Evolutionary conservation across 2,888 invertebrate species (phyloP).

Genomic region (Heliconius charithonia): DNA sequence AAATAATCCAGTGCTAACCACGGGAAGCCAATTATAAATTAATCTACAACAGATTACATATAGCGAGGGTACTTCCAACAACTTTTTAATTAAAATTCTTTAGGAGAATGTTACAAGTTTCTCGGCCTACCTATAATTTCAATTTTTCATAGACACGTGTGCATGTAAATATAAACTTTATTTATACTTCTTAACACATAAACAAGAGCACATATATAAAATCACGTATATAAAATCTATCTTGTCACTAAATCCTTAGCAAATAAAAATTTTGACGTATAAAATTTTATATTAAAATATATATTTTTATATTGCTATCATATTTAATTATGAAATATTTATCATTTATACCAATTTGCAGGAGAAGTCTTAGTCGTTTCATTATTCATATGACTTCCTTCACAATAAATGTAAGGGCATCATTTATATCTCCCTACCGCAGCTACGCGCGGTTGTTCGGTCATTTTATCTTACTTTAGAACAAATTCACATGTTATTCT

Average conservation of each 20-base stretch:
- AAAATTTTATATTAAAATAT: not conserved
- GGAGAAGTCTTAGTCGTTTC: conserved; percentile 44
- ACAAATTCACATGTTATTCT: conserved; percentile 15
- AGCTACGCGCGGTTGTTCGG: conserved; percentile 42
- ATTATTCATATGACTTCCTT: conserved; percentile 51
- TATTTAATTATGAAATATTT: conserved; percentile 18
- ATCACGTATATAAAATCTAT: not conserved
- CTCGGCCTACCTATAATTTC: conserved; percentile 67
- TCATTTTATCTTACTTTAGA: conserved; percentile 43
- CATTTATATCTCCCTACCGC: conserved; percentile 47
- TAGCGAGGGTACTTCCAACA: conserved; percentile 68
- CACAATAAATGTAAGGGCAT: conserved; percentile 51
- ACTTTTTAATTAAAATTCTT: conserved; percentile 81
- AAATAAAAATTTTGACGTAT: not conserved
- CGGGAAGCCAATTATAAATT: conserved; percentile 74
- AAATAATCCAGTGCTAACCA: conserved; percentile 55
- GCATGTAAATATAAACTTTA: conserved; percentile 3
- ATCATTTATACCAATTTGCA: conserved; percentile 41
- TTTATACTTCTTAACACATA: not conserved
- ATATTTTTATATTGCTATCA: not conserved
- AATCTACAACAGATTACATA: conserved; percentile 79
- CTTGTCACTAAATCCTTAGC: not conserved
- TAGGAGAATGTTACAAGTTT: conserved; percentile 64
- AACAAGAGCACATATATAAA: not conserved
- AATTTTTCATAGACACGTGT: conserved; percentile 53